Conservation (phyloP, 2,113 vertebrate species). For the Pseudorectes ferrugineus region DNA sequence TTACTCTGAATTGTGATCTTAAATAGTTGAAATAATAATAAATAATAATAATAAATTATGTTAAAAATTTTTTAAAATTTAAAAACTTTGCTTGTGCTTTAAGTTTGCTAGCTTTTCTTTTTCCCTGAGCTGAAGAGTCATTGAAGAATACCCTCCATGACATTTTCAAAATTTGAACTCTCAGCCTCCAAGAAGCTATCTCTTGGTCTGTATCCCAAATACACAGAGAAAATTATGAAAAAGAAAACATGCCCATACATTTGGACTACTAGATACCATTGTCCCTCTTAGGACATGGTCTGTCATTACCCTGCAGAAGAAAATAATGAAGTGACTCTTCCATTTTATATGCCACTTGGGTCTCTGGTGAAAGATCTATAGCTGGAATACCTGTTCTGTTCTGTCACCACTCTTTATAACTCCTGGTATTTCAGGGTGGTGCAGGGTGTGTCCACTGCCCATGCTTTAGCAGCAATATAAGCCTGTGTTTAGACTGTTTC, state of each 20-base stretch:
- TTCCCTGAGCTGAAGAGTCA: not conserved
- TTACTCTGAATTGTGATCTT: not conserved
- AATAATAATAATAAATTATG: not conserved
- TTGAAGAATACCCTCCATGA: accelerated
- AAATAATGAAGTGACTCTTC: not conserved
- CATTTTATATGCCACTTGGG: accelerated
- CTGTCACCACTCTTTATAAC: not conserved
- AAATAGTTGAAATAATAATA: not conserved
- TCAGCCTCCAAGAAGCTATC: not conserved
- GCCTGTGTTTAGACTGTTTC: not conserved
- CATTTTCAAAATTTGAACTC: not conserved
- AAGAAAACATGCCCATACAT: not conserved
- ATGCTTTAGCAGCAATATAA: not conserved
- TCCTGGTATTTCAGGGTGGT: accelerated
- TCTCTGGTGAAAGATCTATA: not conserved
- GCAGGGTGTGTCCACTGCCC: accelerated
- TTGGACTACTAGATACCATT: not conserved
- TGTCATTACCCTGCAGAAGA: not conserved
- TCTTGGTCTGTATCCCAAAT: not conserved
- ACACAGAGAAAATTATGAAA: not conserved
- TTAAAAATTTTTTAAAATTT: not conserved
- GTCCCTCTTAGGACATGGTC: not conserved
- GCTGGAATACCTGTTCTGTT: not conserved
- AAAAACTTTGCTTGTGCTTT: accelerated
- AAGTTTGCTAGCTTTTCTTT: not conserved